Base-by-base conservation (phyloP, 1,140 invertebrate genomes). In the Globodera rostochiensis region DNA sequence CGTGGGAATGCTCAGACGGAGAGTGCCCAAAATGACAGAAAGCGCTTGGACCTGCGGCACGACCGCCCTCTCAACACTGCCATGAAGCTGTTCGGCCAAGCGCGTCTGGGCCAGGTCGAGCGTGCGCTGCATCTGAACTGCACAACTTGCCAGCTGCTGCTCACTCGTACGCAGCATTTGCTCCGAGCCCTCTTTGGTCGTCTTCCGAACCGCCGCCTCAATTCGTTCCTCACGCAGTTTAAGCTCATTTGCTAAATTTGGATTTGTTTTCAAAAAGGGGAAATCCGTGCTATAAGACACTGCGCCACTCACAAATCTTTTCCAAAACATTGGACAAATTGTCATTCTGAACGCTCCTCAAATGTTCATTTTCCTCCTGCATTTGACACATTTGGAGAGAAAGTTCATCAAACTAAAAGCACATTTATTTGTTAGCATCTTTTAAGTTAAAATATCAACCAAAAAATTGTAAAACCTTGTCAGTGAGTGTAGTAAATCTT, bases 301-400 rank as follows among this genome's bases (percentile, higher is more conserved):
- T 64, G 2, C 19, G 6, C 11, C 11, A 81, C 73, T 80, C 13
- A 83, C 82, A 83, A 76, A 84, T 84, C 50, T 84, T 84, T 64
- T 84, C 80, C 36, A 84, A 76, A 15, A 84, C 83, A 76, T 84
- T 80, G 11, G 83, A 73, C 80, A 84, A 80, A 75, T 84, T 84
- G 74, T 84, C 83, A 11, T 75, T 77, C 53, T 84, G 83, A 15
- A 78, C 69, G 46, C 74, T 53, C 3, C 83, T 66, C 49, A 84
- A 67, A 15, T 84, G 47, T 46, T 77, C 47, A 79, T 81, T 82
- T 50, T 82, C 81, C 46, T 47, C 19, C 15, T 82, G 81, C 36
- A 82, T 64, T 80, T 82, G 73, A 45, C 25, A n/a, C 15, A 82
- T 11, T 69, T 82, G 77, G 9, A 53, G 25, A 25, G 81, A 82